Base-by-base conservation (phyloP, 2,797 vertebrate species). In the Poliocrania exsul region DNA sequence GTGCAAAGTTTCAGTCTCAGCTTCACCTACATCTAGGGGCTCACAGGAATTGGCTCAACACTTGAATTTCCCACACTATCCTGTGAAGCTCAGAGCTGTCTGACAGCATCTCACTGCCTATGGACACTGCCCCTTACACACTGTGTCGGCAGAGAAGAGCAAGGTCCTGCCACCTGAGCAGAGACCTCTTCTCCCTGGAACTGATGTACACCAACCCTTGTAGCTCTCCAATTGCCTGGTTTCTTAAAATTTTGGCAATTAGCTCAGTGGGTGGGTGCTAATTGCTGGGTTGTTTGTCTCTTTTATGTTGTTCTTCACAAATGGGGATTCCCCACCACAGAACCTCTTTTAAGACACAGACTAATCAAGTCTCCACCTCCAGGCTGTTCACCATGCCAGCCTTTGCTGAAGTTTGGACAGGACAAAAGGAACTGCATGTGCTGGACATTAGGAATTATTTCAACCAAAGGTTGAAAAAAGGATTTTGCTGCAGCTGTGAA, bases 161-260 rank as follows among this genome's bases (percentile, higher is more conserved):
- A 84, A 47, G 57, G 47, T 23, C 8, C 20, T 85, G 16, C 75
- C 37, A 16, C 16, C 20, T 50, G 28, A 67, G 37, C 58, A 56
- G n/a, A 58, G 47, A 50, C 53, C 38, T 69, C 31, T 62, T 71
- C 62, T 90, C 17, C 15, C 20, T 58, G 56, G 44, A 62, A 13
- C 1, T 73, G 65, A n/a, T 35, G 6, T 47, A 17, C 26, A 24
- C 21, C 1, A 1, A 73, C 16, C 10, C 21, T 37, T 5, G 0
- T 7, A 81, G 53, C 40, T 74, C 40, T 61, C 44, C 1, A 2
- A n/a, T 60, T 60, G 23, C 37, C 20, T 79, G 14, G 5, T 72
- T 87, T 87, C 49, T 26, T 53, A 72, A 71, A 33, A 4, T 60
- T 67, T 67, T 62, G 28, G 19, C 35, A 31, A 47, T 37, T 25